A percentile compares a stretch with the other conserved stretches of the same genome.
These are phyloP conservation scores for Periophthalmus modestus DNA, from an alignment of 2,113 vertebrate genomes.

Conservation along the genomic window DNA sequence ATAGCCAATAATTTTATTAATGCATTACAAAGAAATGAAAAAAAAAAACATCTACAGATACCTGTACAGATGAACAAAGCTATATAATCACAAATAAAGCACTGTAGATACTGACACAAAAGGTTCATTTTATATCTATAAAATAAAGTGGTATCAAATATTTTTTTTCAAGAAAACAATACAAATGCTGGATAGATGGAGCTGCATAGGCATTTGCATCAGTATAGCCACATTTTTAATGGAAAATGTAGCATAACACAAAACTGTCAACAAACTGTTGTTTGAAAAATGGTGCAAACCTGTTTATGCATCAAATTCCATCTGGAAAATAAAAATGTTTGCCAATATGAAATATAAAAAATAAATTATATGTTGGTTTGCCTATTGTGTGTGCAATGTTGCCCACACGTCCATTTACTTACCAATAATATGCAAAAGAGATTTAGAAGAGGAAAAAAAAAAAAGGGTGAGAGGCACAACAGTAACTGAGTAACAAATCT, in stretches of 20 bases:
- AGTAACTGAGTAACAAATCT: background rate
- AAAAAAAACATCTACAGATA: constrained; percentile 43
- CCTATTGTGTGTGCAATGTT: constrained; percentile 22
- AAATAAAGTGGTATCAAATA: background rate
- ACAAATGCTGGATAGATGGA: background rate
- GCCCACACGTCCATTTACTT: background rate
- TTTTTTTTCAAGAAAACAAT: background rate
- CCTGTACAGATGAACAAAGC: constrained; percentile 40
- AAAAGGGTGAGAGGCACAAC: constrained; percentile 12
- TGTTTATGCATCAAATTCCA: constrained; percentile 12
- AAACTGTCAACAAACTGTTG: background rate
- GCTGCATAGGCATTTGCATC: constrained; percentile 1
- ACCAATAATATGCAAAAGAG: background rate
- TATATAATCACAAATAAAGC: constrained; percentile 40
- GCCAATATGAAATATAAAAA: constrained; percentile 28
- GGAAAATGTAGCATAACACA: background rate
- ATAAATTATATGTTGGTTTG: constrained; percentile 8
- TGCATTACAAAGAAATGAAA: constrained; percentile 38
- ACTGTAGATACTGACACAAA: constrained; percentile 25
- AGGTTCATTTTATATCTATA: constrained; percentile 7
- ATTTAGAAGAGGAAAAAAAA: background rate
- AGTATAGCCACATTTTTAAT: background rate
- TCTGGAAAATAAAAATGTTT: constrained; percentile 24
- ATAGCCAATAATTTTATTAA: constrained; percentile 41
- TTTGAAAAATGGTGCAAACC: background rate